Conservation (phyloP, 2,797 vertebrate species). For the Poeciliopsis paucimaculata region DNA sequence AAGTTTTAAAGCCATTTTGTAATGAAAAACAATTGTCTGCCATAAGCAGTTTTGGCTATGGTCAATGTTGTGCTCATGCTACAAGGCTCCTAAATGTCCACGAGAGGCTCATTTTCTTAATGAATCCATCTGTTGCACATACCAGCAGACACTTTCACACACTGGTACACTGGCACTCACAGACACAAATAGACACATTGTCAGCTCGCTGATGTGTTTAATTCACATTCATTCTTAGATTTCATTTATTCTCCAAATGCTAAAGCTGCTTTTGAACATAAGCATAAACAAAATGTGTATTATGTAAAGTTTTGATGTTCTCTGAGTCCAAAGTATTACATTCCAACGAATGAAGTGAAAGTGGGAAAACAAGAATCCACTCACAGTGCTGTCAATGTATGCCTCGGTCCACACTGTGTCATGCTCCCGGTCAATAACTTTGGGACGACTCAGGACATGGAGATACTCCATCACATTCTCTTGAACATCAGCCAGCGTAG, state of each 20-base stretch:
- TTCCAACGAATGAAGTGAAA: not conserved
- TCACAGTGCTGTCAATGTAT: constrained; percentile 97
- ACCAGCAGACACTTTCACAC: constrained; percentile 42
- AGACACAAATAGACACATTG: constrained; percentile 36
- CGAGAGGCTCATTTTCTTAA: constrained; percentile 88
- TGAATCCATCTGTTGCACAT: constrained; percentile 88
- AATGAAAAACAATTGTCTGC: not conserved
- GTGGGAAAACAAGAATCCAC: constrained; percentile 58
- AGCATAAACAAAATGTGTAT: not conserved
- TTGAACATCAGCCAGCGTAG: constrained; percentile 95
- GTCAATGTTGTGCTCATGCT: constrained; percentile 85
- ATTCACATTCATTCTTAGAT: constrained; percentile 4
- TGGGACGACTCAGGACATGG: constrained; percentile 96
- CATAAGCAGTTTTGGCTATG: constrained; percentile 10
- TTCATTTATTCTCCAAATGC: constrained; percentile 10
- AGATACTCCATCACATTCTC: constrained; percentile 99
- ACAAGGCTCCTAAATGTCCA: constrained; percentile 79
- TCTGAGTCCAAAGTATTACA: not conserved
- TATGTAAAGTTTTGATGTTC: not conserved
- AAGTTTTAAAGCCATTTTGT: constrained; percentile 7
- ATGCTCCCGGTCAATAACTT: constrained; percentile 97
- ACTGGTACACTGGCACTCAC: constrained; percentile 25
- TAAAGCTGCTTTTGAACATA: not conserved
- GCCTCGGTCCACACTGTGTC: constrained; percentile 98
- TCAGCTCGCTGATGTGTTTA: constrained; percentile 17